Conservation (phyloP, 2,888 invertebrate species). For the Lumbricus terrestris region DNA sequence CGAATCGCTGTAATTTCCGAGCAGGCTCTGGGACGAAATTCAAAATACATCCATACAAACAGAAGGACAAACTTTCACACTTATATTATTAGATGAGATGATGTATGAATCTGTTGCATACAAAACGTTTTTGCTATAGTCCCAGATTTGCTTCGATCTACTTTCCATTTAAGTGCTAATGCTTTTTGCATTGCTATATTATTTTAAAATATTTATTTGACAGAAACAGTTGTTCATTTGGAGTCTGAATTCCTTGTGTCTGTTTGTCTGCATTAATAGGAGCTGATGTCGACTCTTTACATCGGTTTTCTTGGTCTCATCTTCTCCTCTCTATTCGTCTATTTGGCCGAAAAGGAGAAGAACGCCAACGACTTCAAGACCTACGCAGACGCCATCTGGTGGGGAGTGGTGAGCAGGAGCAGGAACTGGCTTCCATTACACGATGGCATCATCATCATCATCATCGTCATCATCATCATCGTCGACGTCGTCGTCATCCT, state of each 20-base stretch:
- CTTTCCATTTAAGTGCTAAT: not conserved
- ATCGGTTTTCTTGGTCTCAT: constrained; percentile 91
- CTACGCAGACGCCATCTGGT: constrained; percentile 92
- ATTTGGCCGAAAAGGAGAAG: constrained; percentile 54
- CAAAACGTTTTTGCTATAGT: not conserved
- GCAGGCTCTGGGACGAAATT: no score
- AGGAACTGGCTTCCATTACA: not conserved
- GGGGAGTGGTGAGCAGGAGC: constrained; percentile 95
- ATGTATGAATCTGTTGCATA: no score
- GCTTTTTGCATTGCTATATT: no score
- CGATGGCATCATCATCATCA: not conserved
- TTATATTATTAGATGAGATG: no score
- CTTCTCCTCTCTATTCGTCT: constrained; percentile 85
- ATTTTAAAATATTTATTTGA: not conserved
- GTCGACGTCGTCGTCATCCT: constrained; percentile 19
- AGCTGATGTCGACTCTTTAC: constrained; percentile 89
- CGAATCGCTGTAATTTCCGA: no score
- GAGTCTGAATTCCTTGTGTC: not conserved
- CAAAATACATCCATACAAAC: no score
- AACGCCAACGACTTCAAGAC: constrained; percentile 73
- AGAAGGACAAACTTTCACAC: no score
- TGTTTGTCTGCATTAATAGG: constrained; percentile 65
- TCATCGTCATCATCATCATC: constrained; percentile 13
- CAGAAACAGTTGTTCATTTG: not conserved
- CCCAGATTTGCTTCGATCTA: not conserved